phyloP scores from a whole-genome alignment of 2,797 vertebrate species.

The Ctenopoma kingsleyae region DNA sequence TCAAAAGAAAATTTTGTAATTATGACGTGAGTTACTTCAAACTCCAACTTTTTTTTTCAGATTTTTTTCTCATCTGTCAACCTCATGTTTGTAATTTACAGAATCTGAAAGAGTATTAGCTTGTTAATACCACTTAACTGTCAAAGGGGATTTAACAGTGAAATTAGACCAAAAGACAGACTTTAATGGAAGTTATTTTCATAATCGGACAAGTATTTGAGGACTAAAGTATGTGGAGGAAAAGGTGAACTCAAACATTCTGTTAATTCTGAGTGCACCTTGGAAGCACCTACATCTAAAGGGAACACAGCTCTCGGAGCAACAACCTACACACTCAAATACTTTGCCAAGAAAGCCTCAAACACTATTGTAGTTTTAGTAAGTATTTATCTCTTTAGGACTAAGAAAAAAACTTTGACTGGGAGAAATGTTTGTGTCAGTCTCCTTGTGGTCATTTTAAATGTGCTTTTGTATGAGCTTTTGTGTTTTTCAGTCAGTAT shows the following conservation, averaged over 20 bases:
- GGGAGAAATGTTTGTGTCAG: slow-evolving; percentile 8
- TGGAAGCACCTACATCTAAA: slow-evolving; percentile 2
- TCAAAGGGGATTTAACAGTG: not conserved
- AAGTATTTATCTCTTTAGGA: not conserved
- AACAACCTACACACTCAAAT: slow-evolving; percentile 2
- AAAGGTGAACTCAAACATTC: slow-evolving; percentile 3
- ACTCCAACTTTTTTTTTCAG: not conserved
- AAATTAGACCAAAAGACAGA: not conserved
- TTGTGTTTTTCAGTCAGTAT: slow-evolving; percentile 11
- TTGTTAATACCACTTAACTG: not conserved
- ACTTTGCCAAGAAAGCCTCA: not conserved
- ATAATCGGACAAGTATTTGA: not conserved
- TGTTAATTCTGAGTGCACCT: not conserved
- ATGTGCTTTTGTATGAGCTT: slow-evolving; percentile 9
- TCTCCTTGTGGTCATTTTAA: slow-evolving; percentile 3
- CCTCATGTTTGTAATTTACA: not conserved
- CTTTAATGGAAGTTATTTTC: not conserved
- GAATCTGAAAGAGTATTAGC: not conserved
- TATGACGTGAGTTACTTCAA: slow-evolving; percentile 6
- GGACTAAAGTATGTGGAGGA: not conserved
- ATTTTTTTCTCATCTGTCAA: not conserved
- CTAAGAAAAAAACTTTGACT: not conserved
- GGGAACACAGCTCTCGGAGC: not conserved
- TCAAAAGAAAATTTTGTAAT: not conserved
- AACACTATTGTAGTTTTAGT: not conserved